A percentile compares a stretch with the other conserved stretches of the same genome.
These are phyloP conservation scores for Fregetta grallaria DNA, from an alignment of 2,113 vertebrate species.

Conservation along the genomic window DNA sequence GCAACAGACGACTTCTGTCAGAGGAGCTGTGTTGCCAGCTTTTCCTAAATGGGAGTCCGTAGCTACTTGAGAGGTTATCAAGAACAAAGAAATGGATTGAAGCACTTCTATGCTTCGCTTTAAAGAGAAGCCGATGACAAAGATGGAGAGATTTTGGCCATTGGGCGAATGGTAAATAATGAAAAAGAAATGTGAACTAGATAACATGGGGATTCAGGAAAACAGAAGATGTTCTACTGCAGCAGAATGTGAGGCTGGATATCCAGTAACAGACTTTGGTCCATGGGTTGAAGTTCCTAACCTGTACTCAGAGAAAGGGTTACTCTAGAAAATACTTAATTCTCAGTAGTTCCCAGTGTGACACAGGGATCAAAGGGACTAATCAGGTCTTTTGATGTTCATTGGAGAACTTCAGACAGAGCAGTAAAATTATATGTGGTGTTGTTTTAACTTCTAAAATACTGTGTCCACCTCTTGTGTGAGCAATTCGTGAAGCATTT, in stretches of 20 bases:
- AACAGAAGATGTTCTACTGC: background rate
- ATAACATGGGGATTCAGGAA: background rate
- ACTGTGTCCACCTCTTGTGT: background rate
- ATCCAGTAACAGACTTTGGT: background rate
- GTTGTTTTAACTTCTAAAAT: background rate
- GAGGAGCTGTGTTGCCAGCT: background rate
- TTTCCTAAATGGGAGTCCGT: background rate
- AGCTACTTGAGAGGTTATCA: background rate
- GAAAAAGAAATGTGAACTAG: background rate
- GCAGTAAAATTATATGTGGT: background rate
- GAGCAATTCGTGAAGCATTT: accelerated
- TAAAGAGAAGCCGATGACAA: background rate
- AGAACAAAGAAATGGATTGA: background rate
- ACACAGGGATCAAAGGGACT: background rate
- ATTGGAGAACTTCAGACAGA: background rate
- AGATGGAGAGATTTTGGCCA: background rate
- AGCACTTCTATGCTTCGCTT: background rate
- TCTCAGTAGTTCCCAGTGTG: background rate
- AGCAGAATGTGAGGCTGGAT: background rate
- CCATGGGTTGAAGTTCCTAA: background rate
- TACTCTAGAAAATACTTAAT: background rate
- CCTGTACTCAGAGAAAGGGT: background rate
- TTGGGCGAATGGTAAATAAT: background rate
- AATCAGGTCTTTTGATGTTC: background rate
- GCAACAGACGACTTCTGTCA: background rate